Conservation (phyloP, 2,113 vertebrate species). For the Pica pica region DNA sequence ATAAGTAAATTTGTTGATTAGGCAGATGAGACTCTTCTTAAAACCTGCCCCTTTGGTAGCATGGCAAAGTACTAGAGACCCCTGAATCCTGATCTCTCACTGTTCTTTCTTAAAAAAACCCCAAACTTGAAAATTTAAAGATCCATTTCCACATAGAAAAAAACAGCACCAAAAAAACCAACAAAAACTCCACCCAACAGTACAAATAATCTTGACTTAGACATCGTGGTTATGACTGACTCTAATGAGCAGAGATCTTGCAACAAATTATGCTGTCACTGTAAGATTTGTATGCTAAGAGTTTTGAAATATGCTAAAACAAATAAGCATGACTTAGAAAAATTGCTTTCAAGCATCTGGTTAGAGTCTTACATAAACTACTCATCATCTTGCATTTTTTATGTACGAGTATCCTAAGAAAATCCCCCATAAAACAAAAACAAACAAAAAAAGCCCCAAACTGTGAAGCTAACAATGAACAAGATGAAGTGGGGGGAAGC, state of each 20-base stretch:
- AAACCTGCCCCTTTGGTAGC: background rate
- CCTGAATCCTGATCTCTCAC: background rate
- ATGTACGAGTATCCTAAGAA: background rate
- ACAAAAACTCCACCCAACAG: background rate
- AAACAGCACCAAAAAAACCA: background rate
- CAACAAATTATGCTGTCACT: background rate
- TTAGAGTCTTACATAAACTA: background rate
- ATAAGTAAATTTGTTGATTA: background rate
- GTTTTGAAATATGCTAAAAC: background rate
- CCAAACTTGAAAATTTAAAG: background rate
- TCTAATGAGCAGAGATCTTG: background rate
- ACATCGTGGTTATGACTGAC: background rate
- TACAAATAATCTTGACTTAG: background rate
- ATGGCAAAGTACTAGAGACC: background rate
- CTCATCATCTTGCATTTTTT: background rate
- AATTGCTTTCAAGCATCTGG: background rate
- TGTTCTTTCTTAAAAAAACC: background rate
- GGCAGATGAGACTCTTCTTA: background rate
- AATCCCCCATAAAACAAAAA: background rate
- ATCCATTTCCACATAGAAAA: background rate
- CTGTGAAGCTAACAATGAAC: background rate
- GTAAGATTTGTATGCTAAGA: background rate
- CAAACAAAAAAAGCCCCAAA: background rate
- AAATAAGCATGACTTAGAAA: background rate
- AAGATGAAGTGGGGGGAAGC: background rate